Base-by-base conservation (phyloP, 1,140 invertebrate genomes). In the Leguminivora glycinivorella region DNA sequence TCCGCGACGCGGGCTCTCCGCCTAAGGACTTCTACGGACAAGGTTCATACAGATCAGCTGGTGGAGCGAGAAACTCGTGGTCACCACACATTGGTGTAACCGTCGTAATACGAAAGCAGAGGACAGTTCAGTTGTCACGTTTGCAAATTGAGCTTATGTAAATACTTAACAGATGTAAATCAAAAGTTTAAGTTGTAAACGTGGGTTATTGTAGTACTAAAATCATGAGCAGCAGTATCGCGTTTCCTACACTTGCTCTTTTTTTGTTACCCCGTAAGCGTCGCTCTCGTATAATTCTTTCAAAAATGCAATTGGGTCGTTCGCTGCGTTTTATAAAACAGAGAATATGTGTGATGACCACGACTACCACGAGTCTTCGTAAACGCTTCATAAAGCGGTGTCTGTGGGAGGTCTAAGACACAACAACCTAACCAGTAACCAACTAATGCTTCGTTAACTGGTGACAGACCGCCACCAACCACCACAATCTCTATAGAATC, bases 1-100 rank as follows among this genome's bases (percentile, higher is more conserved):
- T 96, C 19, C 92, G 95, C 56, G 95, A 96, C 82, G 95, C 95
- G 4, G 94, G 94, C 83, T 95, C 95, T 29, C 95, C 95, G 3
- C 95, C 94, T 14, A 93, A 94, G 76, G 94, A 94, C 76, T 92
- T 93, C 60, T 93, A 92, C 78, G 87, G 88, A 83, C 87, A 89
- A 90, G 88, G 88, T 90, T 83, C 85, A 75, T 25, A 25, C 24
- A 25, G 22, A 82, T 81, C 72, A 73, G 72, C 80, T 74, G 17
- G 6, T 43, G 40, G 4, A 43, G 40, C 40, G 1, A 17, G 14
- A 17, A n/a, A 10, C n/a, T 43, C 40, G 2, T 5, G 40, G 40
- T 43, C n/a, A 43, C 4, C 40, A 43, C n/a, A 17, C 40, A 6
- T 17, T 2, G 29, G 7, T 7, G 31, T 10, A 34, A 9, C 31